A percentile compares a stretch with the other conserved stretches of the same genome.
These are phyloP conservation scores for Mionectes macconnelli DNA, from an alignment of 2,113 vertebrate species.

Conservation along the genomic window DNA sequence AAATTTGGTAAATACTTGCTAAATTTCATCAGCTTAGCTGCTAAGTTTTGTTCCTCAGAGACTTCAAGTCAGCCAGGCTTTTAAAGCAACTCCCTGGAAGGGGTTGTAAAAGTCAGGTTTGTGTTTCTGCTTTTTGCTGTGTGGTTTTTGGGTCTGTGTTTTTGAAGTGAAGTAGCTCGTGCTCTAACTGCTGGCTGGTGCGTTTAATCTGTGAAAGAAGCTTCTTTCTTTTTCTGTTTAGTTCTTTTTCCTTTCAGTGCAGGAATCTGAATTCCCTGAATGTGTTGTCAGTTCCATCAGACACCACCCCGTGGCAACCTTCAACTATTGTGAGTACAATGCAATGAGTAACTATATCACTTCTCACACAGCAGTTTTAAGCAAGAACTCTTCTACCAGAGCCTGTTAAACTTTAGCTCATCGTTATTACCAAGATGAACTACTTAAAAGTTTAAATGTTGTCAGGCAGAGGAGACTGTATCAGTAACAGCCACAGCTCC, in stretches of 20 bases:
- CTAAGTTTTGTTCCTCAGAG: neutral
- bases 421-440: neutral
- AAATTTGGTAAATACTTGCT: neutral
- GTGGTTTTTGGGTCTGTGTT: neutral
- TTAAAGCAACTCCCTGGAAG: neutral
- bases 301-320: neutral
- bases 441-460: neutral
- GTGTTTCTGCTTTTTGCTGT: neutral
- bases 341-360: neutral
- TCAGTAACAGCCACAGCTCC: neutral
- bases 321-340: neutral
- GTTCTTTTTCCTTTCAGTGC: neutral
- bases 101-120: neutral
- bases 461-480: neutral
- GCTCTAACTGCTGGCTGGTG: neutral
- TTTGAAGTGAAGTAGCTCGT: neutral
- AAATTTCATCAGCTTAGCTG: neutral
- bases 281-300: neutral
- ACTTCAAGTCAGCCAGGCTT: neutral
- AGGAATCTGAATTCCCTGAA: neutral
- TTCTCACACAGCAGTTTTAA: neutral
- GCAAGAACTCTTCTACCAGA: neutral
- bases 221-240: neutral
- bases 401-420: neutral
- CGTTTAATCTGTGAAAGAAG: neutral